Base-by-base conservation (phyloP, 2,797 vertebrate genomes). In the Menidia menidia region DNA sequence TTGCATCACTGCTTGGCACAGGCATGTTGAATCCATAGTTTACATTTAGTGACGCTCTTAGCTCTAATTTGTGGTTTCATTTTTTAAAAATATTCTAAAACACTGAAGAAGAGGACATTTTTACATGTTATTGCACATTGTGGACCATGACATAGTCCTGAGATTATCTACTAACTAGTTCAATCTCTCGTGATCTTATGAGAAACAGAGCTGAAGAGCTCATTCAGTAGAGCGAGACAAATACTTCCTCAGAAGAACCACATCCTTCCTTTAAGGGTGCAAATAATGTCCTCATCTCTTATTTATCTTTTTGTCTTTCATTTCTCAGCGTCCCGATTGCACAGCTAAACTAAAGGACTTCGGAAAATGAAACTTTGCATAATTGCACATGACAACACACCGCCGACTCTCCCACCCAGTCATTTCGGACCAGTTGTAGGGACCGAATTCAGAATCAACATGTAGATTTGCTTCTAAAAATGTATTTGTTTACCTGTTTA, bases 221-320 rank as follows among this genome's bases (percentile, higher is more conserved):
- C 62, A 63, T 61, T 86, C 80, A 87, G 78, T 74, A 79, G 43
- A 68, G 71, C 66, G 73, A 64, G 55, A 79, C 60, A 67, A 80
- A 14, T 59, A 54, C 67, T 84, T 91, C 78, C 71, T 80, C 64
- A 72, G 80, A 87, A 88, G 86, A 86, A 72, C 89, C 89, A 87
- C 90, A 83, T 84, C 78, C 88, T 83, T 80, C 68, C 64, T 52
- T 42, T 68, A 3, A 63, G 15, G 32, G 30, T 61, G 51, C 53
- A 48, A 62, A 65, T 1, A 56, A 5, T 16, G n/a, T 57, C 45
- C 68, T 61, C 8, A 18, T 62, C 12, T 52, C 39, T 51, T 61
- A 8, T 12, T 63, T 43, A 15, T 5, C 16, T 10, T 30, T 30
- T 14, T 44, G 10, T 44, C 15, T 35, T 12, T n/a, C 25, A 25